Conservation (phyloP, 2,113 vertebrate genomes). For the Mesitornis unicolor region DNA sequence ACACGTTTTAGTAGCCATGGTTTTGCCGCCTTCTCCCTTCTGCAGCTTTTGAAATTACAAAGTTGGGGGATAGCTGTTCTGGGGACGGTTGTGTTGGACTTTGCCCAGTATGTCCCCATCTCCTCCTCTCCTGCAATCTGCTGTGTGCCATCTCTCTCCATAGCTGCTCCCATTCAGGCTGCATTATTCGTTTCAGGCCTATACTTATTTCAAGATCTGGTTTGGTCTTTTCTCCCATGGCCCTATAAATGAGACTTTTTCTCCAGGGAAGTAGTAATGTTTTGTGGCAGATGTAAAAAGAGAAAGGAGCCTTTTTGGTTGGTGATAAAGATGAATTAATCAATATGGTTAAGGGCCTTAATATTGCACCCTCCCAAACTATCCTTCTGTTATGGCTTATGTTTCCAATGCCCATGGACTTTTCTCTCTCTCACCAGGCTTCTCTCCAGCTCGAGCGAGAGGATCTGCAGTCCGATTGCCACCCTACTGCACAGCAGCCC, state of each 20-base stretch:
- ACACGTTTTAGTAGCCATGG: neutral
- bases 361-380: neutral
- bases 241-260: neutral
- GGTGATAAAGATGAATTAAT: neutral
- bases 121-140: neutral
- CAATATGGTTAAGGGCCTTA: neutral
- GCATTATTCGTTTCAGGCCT: accelerated
- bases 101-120: neutral
- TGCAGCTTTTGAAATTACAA: neutral
- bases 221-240: neutral
- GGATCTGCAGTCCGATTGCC: neutral
- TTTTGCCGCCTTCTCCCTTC: neutral
- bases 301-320: neutral
- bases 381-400: neutral
- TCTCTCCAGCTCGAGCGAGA: neutral
- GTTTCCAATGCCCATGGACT: neutral
- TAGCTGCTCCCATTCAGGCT: neutral
- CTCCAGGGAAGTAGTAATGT: neutral
- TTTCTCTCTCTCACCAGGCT: neutral
- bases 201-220: accelerated
- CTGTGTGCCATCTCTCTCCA: accelerated
- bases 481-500: neutral
- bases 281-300: neutral
- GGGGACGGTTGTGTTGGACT: neutral
- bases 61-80: neutral